phyloP scores from a whole-genome alignment of 1,140 invertebrate species.

The Heliconius melpomene region DNA sequence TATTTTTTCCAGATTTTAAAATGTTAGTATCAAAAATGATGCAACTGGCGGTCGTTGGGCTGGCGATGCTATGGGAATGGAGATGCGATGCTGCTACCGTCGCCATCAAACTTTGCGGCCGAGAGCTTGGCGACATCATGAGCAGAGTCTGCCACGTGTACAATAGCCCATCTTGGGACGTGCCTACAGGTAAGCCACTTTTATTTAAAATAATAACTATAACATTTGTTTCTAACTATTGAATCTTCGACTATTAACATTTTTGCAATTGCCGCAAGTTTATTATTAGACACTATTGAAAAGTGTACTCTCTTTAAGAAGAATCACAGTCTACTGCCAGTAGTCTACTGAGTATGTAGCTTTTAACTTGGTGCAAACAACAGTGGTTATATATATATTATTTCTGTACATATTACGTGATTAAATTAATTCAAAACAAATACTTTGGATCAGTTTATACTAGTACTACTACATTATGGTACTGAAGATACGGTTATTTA shows the following conservation, averaged over 20 bases:
- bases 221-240: background rate
- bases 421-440: background rate
- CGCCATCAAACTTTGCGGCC: constrained; percentile 64
- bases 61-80: constrained; percentile 53
- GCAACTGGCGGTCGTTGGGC: constrained; percentile 52
- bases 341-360: background rate
- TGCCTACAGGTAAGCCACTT: constrained; percentile 61
- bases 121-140: constrained; percentile 69
- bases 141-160: constrained; percentile 70
- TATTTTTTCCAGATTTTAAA: constrained; percentile 48
- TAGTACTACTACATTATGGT: background rate
- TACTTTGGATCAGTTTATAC: background rate
- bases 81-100: constrained; percentile 51
- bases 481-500: background rate
- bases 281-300: background rate
- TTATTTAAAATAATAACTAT: background rate
- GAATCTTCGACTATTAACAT: too few species aligned
- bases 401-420: background rate
- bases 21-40: constrained; percentile 58
- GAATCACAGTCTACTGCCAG: background rate
- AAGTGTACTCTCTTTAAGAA: constrained; percentile 1
- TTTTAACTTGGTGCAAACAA: background rate
- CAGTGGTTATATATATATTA: background rate
- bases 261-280: too few species aligned
- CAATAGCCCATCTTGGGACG: constrained; percentile 73